Evolutionary conservation across 1,140 invertebrate species (phyloP), one percentile per base, ranked within the genome.

Genomic region (Cephus cinctus): DNA sequence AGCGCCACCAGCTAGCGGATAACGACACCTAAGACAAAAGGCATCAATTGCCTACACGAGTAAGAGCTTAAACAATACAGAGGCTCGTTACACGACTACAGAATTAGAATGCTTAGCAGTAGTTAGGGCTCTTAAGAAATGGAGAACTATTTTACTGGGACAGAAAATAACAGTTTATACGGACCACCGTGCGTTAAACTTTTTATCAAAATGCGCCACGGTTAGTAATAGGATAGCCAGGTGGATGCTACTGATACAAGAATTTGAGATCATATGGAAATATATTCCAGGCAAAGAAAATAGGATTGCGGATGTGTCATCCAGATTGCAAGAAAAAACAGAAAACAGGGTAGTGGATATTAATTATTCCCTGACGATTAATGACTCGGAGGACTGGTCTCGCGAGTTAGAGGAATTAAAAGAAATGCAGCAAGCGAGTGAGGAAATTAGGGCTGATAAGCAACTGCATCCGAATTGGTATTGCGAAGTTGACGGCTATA

Each of bases 51-150:
- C 30, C 9, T 35, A 44, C 18, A 6, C 34, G 34, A n/a, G 46
- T 19, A 9, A 21, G 4, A 4, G 16, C 12, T 4, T 20, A 6
- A 38, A 6, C 14, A 19, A 11, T 18, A 35, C 12, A 5, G 44
- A 38, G 6, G 2, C 44, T 11, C n/a, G 34, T 15, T 18, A 22
- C 5, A 47, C 44, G 20, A 32, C 27, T 1, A 47, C 44, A 12
- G 44, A 47, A 16, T 11, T 15, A 8, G 34, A 27, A n/a, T 27
- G 25, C n/a, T 14, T 46, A 11, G 43, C 43, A 8, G 19, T 46
- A 11, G 43, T 46, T 8, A 36, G 34, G 44, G 12, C 22, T 14
- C 20, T 47, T 6, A 47, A 38, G 20, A 47, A 47, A 27, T 47
- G 44, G 44, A 14, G 34, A 39, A 19, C 25, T 3, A 19, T 22